Percentiles rank a stretch among this genome's conserved stretches.
These are phyloP conservation scores for Macquaria ambigua DNA, from an alignment of 2,113 vertebrate species.

Conservation along the genomic window DNA sequence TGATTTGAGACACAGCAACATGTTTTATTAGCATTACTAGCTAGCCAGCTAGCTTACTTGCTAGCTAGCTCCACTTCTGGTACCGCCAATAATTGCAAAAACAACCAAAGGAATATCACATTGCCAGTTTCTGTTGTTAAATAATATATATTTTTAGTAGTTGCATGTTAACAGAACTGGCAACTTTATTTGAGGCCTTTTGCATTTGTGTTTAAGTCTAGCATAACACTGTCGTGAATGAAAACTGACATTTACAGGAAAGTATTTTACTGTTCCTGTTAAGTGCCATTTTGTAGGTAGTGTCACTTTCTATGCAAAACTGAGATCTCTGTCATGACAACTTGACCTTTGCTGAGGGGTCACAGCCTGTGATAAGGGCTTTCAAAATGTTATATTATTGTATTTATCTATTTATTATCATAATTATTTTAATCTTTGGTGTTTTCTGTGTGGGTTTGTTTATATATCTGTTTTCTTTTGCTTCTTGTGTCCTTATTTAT, in stretches of 20 bases:
- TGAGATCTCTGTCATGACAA: neutral
- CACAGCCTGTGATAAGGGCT: neutral
- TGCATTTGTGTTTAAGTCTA: neutral
- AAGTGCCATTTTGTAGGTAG: neutral
- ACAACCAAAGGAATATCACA: neutral
- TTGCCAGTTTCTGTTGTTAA: neutral
- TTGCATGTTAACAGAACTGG: neutral
- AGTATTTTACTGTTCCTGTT: neutral
- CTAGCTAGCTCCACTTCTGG: neutral
- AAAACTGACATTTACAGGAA: neutral
- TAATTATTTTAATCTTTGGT: neutral
- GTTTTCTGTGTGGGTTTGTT: neutral
- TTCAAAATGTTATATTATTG: neutral
- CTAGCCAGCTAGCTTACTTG: neutral
- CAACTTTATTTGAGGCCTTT: neutral
- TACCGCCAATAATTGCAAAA: neutral
- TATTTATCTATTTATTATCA: neutral
- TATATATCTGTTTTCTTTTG: neutral
- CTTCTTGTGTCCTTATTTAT: neutral
- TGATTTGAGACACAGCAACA: too few relatives aligned
- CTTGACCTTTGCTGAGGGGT: neutral
- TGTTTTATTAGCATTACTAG: too few relatives aligned
- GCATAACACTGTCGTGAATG: neutral
- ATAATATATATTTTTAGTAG: neutral
- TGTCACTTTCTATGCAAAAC: neutral